Evolutionary conservation across 2,797 vertebrate species (phyloP).

Genomic region (Molossus molossus): DNA sequence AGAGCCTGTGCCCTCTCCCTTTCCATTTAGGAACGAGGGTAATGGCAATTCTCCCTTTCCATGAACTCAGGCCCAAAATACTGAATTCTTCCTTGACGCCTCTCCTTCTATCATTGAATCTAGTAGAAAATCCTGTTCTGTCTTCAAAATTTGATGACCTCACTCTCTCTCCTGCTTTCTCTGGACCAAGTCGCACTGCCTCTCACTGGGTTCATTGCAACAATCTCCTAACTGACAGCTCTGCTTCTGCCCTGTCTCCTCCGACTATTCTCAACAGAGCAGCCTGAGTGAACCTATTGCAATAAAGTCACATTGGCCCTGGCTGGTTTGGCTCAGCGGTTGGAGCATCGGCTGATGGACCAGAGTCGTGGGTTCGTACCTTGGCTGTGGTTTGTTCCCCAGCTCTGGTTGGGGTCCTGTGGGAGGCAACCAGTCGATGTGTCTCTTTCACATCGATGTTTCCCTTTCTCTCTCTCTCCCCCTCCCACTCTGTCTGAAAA

Average conservation of each 20-base stretch:
- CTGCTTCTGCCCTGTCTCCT: not conserved
- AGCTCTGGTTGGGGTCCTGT: too few species aligned
- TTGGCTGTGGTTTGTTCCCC: too few species aligned
- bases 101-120: slow-evolving; percentile 1
- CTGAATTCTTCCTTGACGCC: not conserved
- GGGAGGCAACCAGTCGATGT: too few species aligned
- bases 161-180: not conserved
- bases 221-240: not conserved
- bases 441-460: too few species aligned
- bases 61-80: not conserved
- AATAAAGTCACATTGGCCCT: not conserved
- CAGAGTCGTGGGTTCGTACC: too few species aligned
- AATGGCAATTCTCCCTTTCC: not conserved
- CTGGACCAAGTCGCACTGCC: not conserved
- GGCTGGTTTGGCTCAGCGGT: too few species aligned
- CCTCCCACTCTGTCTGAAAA: too few species aligned
- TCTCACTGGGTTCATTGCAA: not conserved
- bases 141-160: not conserved
- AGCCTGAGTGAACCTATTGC: not conserved
- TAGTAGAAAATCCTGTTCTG: slow-evolving; percentile 20
- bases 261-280: not conserved
- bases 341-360: too few species aligned
- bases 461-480: too few species aligned
- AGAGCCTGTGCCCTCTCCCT: not conserved
- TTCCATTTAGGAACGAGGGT: not conserved